Evolutionary conservation across 2,113 vertebrate genomes (phyloP).

Genomic region (Thunnus thynnus): DNA sequence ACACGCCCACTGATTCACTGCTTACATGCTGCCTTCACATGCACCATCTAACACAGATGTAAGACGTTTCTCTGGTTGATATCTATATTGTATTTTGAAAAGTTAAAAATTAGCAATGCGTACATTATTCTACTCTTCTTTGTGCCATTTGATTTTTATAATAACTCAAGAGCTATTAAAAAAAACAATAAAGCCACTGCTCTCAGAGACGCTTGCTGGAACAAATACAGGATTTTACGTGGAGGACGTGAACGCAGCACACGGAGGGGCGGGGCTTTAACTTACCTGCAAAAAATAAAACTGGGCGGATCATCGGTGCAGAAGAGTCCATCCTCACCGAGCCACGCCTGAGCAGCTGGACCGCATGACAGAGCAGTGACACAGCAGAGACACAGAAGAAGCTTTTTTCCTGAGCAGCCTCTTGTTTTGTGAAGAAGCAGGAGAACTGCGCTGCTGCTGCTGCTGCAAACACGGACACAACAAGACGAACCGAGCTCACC

Average conservation of each 20-base stretch:
- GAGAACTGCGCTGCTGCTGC: background rate
- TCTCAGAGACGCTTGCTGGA: too few relatives aligned
- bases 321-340: background rate
- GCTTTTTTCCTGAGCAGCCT: background rate
- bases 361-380: conserved; percentile 34
- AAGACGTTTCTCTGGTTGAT: too few relatives aligned
- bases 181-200: background rate
- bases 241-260: conserved; percentile 54
- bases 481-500: conserved; percentile 41
- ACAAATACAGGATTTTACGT: background rate
- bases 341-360: conserved; percentile 55
- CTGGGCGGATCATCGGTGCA: conserved; percentile 47
- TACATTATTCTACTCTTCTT: background rate
- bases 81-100: too few relatives aligned
- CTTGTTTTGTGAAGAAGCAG: background rate
- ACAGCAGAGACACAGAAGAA: background rate
- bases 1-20: too few relatives aligned
- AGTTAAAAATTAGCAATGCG: too few relatives aligned
- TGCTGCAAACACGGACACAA: conserved; percentile 36
- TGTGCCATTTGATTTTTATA: background rate
- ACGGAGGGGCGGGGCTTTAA: conserved; percentile 42
- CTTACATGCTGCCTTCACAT: background rate
- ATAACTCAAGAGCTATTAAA: too few relatives aligned
- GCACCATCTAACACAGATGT: background rate
- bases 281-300: conserved; percentile 68